Evolutionary conservation across 2,888 invertebrate genomes (phyloP).

Genomic region (Dicranocentrus wangi): DNA sequence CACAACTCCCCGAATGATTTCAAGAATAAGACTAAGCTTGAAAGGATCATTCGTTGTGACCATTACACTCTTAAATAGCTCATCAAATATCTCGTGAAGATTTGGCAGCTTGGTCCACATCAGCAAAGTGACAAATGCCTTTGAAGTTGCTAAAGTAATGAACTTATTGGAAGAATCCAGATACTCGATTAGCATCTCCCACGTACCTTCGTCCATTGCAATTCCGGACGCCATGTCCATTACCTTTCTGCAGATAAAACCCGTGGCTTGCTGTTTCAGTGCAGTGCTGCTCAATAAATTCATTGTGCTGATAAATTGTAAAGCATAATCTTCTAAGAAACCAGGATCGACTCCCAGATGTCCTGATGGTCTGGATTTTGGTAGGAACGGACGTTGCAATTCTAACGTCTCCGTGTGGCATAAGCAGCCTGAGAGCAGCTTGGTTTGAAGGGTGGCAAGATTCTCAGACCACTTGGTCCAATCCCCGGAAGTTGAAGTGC

Average conservation of each 20-base stretch:
- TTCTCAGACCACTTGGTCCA: slow-evolving; percentile 69
- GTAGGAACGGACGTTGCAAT: slow-evolving; percentile 68
- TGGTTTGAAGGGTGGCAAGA: slow-evolving; percentile 68
- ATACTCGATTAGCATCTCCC: slow-evolving; percentile 87
- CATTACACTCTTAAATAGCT: slow-evolving; percentile 68
- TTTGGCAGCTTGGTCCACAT: slow-evolving; percentile 86
- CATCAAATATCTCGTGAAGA: slow-evolving; percentile 81
- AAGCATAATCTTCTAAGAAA: slow-evolving; percentile 81
- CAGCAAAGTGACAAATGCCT: slow-evolving; percentile 87
- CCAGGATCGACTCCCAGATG: slow-evolving; percentile 75
- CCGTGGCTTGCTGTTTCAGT: slow-evolving; percentile 87
- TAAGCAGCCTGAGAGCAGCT: slow-evolving; percentile 69
- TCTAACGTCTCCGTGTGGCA: slow-evolving; percentile 70
- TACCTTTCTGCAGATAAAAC: slow-evolving; percentile 86
- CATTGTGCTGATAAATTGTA: slow-evolving; percentile 88
- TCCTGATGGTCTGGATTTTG: slow-evolving; percentile 34
- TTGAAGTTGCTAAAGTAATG: slow-evolving; percentile 85
- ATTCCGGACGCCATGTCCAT: slow-evolving; percentile 86
- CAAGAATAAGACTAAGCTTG: slow-evolving; percentile 78
- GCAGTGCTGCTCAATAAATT: slow-evolving; percentile 89
- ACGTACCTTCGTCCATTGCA: slow-evolving; percentile 86
- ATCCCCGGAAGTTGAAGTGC: slow-evolving; percentile 50
- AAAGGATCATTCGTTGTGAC: slow-evolving; percentile 64
- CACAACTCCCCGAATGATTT: slow-evolving; percentile 88
- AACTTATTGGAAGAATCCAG: slow-evolving; percentile 86